A percentile compares a stretch with the other conserved stretches of the same genome.
These are phyloP conservation scores for Arctopsyche grandis DNA, from an alignment of 1,140 invertebrate species.

Conservation along the genomic window DNA sequence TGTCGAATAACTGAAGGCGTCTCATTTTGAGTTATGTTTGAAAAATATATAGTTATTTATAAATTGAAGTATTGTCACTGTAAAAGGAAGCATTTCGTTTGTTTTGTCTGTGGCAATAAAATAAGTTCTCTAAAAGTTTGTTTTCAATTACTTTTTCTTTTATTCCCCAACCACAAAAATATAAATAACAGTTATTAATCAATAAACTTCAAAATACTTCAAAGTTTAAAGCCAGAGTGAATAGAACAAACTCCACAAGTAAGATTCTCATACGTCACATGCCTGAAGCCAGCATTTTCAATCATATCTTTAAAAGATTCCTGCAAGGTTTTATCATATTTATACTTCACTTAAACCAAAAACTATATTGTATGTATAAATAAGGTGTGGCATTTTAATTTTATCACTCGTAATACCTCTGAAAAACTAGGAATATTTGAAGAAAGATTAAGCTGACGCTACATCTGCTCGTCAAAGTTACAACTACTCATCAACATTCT, in stretches of 20 bases:
- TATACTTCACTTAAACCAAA: not conserved
- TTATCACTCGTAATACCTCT: no score
- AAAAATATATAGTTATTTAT: slow-evolving; percentile 39
- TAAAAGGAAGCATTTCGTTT: slow-evolving; percentile 45
- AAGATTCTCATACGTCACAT: slow-evolving; percentile 90
- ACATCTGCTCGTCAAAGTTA: no score
- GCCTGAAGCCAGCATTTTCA: slow-evolving; percentile 83
- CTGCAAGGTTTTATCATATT: slow-evolving; percentile 65
- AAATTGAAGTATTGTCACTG: slow-evolving; percentile 28
- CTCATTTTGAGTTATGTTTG: slow-evolving; percentile 52
- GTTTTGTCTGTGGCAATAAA: slow-evolving; percentile 52
- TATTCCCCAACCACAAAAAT: slow-evolving; percentile 12
- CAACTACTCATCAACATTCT: no score
- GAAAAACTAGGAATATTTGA: no score
- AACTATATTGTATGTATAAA: no score
- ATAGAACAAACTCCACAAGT: slow-evolving; percentile 91
- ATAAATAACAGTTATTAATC: slow-evolving; percentile 4
- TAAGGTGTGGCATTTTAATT: no score
- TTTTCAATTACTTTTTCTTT: slow-evolving; percentile 17
- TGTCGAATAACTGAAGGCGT: slow-evolving; percentile 12
- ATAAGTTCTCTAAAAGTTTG: slow-evolving; percentile 50
- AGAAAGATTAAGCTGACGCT: no score
- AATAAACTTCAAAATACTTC: slow-evolving; percentile 49
- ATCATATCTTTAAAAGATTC: slow-evolving; percentile 92
- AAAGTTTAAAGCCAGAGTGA: slow-evolving; percentile 93